phyloP scores from a whole-genome alignment of 2,797 vertebrate species.

The Synanceia verrucosa region DNA sequence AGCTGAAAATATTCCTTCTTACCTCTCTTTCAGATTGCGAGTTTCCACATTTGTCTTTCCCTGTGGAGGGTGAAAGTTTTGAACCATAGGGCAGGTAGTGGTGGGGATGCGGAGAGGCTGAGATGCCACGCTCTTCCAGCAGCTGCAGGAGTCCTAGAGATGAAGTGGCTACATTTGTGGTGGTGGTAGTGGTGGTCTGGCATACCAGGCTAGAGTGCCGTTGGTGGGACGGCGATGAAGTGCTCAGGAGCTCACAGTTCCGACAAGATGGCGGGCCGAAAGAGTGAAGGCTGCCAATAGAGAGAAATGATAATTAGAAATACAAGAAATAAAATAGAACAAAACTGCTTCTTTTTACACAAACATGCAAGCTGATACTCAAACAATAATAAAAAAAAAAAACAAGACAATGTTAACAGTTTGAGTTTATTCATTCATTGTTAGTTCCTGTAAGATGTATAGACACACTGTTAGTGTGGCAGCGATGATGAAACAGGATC shows the following conservation, averaged over 20 bases:
- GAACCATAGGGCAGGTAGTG: slow-evolving; percentile 10
- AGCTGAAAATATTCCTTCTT: slow-evolving; percentile 80
- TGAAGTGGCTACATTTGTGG: slow-evolving; percentile 32
- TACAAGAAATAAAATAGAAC: background rate
- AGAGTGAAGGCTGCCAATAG: slow-evolving; percentile 80
- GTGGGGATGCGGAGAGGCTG: slow-evolving; percentile 57
- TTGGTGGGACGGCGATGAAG: slow-evolving; percentile 46
- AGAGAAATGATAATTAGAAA: background rate
- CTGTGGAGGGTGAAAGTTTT: slow-evolving; percentile 6
- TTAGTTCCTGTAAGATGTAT: slow-evolving; percentile 14
- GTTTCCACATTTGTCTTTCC: slow-evolving; percentile 21
- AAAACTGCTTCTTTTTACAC: background rate
- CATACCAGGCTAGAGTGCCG: slow-evolving; percentile 30
- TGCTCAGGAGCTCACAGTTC: slow-evolving; percentile 83
- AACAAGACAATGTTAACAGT: background rate
- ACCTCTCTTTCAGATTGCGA: background rate
- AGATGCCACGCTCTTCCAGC: slow-evolving; percentile 83
- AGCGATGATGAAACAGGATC: background rate
- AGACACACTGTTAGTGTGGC: slow-evolving; percentile 27
- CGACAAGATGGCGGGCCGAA: slow-evolving; percentile 84
- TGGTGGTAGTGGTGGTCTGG: slow-evolving; percentile 20
- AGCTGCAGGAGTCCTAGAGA: slow-evolving; percentile 82
- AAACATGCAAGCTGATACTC: slow-evolving; percentile 1
- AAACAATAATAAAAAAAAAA: background rate
- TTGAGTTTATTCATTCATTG: slow-evolving; percentile 18